Base-by-base conservation (phyloP, 2,797 vertebrate genomes). In the Masticophis lateralis region DNA sequence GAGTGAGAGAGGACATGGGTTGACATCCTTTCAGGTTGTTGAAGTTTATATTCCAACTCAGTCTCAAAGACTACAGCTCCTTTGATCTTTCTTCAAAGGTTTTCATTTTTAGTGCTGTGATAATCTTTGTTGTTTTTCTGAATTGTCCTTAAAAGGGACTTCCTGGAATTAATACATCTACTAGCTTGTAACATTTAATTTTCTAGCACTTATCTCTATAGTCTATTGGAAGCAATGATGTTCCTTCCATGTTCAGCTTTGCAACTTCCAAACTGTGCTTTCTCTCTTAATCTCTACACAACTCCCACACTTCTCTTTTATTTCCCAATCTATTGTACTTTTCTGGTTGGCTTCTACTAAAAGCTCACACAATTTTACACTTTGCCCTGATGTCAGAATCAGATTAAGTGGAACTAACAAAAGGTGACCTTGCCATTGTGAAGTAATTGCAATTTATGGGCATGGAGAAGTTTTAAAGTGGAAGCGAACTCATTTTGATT, bases 381-480 rank as follows among this genome's bases (percentile, higher is more conserved):
- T 0, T 92, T 92, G 27, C 88, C 93, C 91, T 88, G 91, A 55
- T 43, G 91, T 79, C 60, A 60, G 92, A 93, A 92, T 96, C 0
- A 18, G 89, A 94, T 95, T 96, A 3, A 14, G 59, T 16, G 0
- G 37, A 91, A 90, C 94, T 94, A 94, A 91, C n/a, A 83, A 37
- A 92, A 60, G 79, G 56, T 95, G 93, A 93, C 43, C 87, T 94
- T 1, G 0, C 91, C 90, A 91, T 94, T 4, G 2, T 89, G 90
- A 95, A 92, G 91, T 94, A 93, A 37, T 9, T 69, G 87, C 63
- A 91, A 32, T 87, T 94, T 92, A 90, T 93, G 55, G 92, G 88
- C 94, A 3, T 79, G 92, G 93, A 93, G 91, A 69, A 91, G 91
- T 94, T 95, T 89, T 83, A 60, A 93, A 93, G 66, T 27, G 47